A percentile compares a stretch with the other conserved stretches of the same genome.
These are phyloP conservation scores for Scolopax bukidnonensis DNA, from an alignment of 2,797 vertebrate genomes.

Conservation along the genomic window DNA sequence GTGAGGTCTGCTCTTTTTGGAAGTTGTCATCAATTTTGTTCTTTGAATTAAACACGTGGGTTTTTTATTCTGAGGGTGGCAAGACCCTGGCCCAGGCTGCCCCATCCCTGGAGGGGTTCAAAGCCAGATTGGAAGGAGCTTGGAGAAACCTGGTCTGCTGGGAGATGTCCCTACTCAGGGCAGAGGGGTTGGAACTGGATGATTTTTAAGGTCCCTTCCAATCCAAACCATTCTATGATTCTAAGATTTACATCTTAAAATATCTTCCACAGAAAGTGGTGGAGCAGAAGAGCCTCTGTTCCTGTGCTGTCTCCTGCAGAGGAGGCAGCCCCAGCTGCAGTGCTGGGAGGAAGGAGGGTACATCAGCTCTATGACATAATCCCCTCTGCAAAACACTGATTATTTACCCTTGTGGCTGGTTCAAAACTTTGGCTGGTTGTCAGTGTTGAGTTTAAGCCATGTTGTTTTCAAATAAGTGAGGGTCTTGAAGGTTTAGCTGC, in stretches of 20 bases:
- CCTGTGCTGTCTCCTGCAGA: neutral
- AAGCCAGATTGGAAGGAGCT: too few species aligned
- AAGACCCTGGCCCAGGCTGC: too few species aligned
- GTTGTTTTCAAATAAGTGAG: neutral
- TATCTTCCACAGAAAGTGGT: neutral
- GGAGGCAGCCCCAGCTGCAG: rapidly evolving
- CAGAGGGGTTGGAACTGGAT: too few species aligned
- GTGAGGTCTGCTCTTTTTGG: neutral
- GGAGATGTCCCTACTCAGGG: too few species aligned
- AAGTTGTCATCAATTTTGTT: neutral
- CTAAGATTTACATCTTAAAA: neutral
- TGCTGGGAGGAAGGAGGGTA: neutral
- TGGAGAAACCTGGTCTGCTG: too few species aligned
- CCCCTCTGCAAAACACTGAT: neutral
- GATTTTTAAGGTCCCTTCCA: too few species aligned
- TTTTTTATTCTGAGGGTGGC: too few species aligned
- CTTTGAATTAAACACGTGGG: neutral
- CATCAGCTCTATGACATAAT: neutral
- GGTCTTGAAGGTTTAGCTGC: neutral
- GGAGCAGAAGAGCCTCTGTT: neutral
- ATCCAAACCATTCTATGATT: too few species aligned
- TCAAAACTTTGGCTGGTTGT: neutral
- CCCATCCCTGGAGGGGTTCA: too few species aligned
- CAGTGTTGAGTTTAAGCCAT: neutral
- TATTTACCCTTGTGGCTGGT: neutral